Evolutionary conservation across 30 jellyfish, hydroid and myxozoan genomes (phyloP).

Genomic region (Pelagia noctiluca): DNA sequence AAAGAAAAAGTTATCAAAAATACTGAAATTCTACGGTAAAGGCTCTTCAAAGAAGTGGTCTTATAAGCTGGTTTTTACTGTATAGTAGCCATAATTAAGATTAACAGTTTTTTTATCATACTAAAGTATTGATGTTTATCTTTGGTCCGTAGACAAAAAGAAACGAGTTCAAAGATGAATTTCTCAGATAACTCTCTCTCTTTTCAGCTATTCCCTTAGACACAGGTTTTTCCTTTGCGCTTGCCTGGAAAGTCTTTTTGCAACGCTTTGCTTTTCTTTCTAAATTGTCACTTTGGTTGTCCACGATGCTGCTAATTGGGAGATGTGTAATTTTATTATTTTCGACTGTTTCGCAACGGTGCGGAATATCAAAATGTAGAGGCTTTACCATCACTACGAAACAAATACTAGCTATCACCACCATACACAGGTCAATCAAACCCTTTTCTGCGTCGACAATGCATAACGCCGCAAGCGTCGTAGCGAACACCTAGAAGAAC

Average conservation of each 20-base stretch:
- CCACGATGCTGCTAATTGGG: not conserved
- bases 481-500: constrained; percentile 14
- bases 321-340: not conserved
- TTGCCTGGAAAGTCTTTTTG: constrained; percentile 6
- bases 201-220: no score
- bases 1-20: no score
- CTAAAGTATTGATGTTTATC: no score
- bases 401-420: constrained; percentile 5
- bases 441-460: not conserved
- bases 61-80: no score
- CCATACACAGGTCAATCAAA: constrained; percentile 16
- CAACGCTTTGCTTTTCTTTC: not conserved
- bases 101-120: no score
- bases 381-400: constrained; percentile 7
- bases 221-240: no score
- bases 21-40: no score
- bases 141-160: no score
- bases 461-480: constrained; percentile 13
- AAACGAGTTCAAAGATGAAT: no score
- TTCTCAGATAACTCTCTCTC: no score
- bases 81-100: no score
- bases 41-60: no score
- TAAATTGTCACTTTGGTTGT: not conserved
- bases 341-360: constrained; percentile 21
- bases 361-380: constrained; percentile 20